These are phyloP conservation scores for Danionella dracula DNA, from an alignment of 2,797 vertebrate species.

Conservation along the genomic window DNA sequence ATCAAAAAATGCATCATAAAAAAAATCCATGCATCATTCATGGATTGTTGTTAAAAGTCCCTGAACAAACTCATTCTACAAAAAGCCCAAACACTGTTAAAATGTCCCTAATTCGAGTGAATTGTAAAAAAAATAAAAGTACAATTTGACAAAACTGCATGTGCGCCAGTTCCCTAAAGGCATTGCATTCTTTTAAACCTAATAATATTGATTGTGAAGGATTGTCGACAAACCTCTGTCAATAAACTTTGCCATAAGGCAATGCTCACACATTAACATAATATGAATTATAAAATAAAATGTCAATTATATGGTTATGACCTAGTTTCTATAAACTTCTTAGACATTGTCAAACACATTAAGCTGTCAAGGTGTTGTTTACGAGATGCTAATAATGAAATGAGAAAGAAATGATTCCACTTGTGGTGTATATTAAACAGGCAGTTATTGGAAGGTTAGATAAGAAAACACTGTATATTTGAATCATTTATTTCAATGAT, in stretches of 20 bases:
- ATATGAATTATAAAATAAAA: constrained; percentile 52
- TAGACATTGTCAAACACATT: constrained; percentile 39
- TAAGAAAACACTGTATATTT: constrained; percentile 14
- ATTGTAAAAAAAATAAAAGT: neutral
- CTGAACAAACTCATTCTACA: too few relatives aligned
- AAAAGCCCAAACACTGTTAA: too few relatives aligned
- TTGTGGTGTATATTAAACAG: too few relatives aligned
- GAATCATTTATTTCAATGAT: too few relatives aligned
- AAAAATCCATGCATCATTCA: neutral
- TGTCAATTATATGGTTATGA: constrained; percentile 49
- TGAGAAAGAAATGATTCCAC: constrained; percentile 3
- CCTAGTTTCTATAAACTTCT: constrained; percentile 45
- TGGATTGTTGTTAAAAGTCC: too few relatives aligned
- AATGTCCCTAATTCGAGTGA: too few relatives aligned
- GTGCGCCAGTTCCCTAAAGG: constrained; percentile 19
- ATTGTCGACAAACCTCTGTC: constrained; percentile 39
- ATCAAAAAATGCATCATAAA: too few relatives aligned
- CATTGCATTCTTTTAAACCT: constrained; percentile 32
- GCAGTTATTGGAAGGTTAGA: too few relatives aligned
- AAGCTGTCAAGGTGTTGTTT: constrained; percentile 45
- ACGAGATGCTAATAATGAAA: constrained; percentile 36
- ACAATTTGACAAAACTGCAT: constrained; percentile 1
- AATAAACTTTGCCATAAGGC: constrained; percentile 43
- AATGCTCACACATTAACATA: constrained; percentile 43
- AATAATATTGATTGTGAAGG: constrained; percentile 46